A percentile compares a stretch with the other conserved stretches of the same genome.
Conservation (phyloP, 2,888 invertebrate species). For the Nemotelus nigrinus region DNA sequence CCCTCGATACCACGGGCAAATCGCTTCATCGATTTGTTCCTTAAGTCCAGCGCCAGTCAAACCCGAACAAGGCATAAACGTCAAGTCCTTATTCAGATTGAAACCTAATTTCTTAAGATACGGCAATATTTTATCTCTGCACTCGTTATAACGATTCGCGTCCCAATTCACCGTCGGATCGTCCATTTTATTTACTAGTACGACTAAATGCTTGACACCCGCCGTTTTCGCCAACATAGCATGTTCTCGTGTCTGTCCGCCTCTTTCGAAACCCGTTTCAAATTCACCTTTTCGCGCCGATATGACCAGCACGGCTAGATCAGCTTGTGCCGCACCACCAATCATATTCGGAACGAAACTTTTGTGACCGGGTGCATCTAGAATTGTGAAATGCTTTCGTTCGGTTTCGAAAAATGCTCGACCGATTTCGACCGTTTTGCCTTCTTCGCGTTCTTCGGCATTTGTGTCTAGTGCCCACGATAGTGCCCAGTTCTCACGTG, state of each 20-base stretch:
- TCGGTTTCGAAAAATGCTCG: slow-evolving; percentile 99
- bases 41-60: slow-evolving; percentile 94
- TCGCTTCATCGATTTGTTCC: slow-evolving; percentile 76
- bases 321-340: slow-evolving; percentile 95
- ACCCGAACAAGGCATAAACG: slow-evolving; percentile 98
- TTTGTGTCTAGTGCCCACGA: slow-evolving; percentile 99
- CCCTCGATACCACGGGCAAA: slow-evolving; percentile 92
- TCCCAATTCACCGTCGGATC: slow-evolving; percentile 99
- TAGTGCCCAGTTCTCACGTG: slow-evolving; percentile 98
- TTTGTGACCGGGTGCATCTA: slow-evolving; percentile 99
- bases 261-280: slow-evolving; percentile 99
- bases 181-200: slow-evolving; percentile 99
- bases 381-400: slow-evolving; percentile 97
- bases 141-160: slow-evolving; percentile 94
- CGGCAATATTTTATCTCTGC: slow-evolving; percentile 97
- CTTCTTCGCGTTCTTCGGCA: slow-evolving; percentile 94
- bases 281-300: slow-evolving; percentile 99
- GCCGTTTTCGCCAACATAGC: slow-evolving; percentile 99
- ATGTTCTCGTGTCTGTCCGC: slow-evolving; percentile 99
- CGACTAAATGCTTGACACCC: slow-evolving; percentile 97
- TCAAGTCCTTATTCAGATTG: slow-evolving; percentile 95
- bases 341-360: slow-evolving; percentile 99
- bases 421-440: slow-evolving; percentile 99
- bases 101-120: slow-evolving; percentile 96
- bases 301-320: slow-evolving; percentile 95